Conservation (phyloP, 2,888 invertebrate genomes). For the Macaria notata region DNA sequence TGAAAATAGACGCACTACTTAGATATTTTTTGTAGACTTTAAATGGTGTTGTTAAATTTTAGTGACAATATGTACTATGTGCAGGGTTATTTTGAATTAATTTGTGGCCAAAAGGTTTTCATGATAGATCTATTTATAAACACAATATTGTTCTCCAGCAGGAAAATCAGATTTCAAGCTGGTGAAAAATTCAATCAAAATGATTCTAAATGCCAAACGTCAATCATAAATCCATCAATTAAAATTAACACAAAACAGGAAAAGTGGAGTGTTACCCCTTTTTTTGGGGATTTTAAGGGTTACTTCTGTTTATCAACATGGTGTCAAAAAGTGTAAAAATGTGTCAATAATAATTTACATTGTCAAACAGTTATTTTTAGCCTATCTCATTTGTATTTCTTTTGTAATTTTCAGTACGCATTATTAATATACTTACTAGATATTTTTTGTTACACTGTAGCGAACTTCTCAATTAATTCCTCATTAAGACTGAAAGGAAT, state of each 20-base stretch:
- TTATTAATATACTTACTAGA: too few relatives aligned
- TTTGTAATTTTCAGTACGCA: too few relatives aligned
- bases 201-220: conserved; percentile 1
- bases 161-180: not conserved
- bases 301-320: not conserved
- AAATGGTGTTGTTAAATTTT: too few relatives aligned
- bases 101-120: not conserved
- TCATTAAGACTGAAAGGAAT: conserved; percentile 18
- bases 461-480: conserved; percentile 3
- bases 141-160: not conserved
- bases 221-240: conserved; percentile 4
- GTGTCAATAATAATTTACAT: too few relatives aligned
- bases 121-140: not conserved
- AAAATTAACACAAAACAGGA: not conserved
- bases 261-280: not conserved
- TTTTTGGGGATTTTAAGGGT: not conserved
- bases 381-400: too few relatives aligned
- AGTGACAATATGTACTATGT: too few relatives aligned
- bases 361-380: too few relatives aligned
- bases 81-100: too few relatives aligned
- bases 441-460: not conserved
- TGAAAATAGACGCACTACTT: too few relatives aligned
- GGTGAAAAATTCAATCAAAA: not conserved
- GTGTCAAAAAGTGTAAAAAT: too few relatives aligned
- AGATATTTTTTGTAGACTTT: too few relatives aligned